These are phyloP conservation scores for Syngnathus floridae DNA, from an alignment of 2,113 vertebrate species.

Conservation along the genomic window DNA sequence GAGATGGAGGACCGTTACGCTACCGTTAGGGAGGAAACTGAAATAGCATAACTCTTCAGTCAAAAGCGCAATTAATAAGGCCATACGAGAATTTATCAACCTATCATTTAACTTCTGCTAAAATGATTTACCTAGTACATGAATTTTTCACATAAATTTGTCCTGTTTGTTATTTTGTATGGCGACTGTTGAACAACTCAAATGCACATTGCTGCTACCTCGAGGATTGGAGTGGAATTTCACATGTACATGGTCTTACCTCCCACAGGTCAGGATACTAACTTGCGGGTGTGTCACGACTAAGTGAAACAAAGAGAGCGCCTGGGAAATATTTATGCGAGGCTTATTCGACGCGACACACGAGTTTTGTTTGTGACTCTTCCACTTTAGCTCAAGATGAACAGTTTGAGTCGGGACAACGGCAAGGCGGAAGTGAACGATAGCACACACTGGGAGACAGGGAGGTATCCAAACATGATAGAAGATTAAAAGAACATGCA, in stretches of 20 bases:
- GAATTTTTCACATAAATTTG: neutral
- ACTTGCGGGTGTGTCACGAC: slow-evolving; percentile 24
- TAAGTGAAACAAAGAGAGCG: slow-evolving; percentile 9
- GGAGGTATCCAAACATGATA: slow-evolving; percentile 21
- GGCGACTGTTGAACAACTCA: neutral
- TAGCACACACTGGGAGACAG: slow-evolving; percentile 17
- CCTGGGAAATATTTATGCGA: slow-evolving; percentile 15
- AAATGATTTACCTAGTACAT: neutral
- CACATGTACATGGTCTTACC: slow-evolving; percentile 9
- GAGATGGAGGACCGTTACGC: neutral
- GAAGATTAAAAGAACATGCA: slow-evolving; percentile 1
- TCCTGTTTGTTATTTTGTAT: neutral
- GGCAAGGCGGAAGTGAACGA: slow-evolving; percentile 1
- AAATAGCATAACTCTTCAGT: neutral
- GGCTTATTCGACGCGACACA: slow-evolving; percentile 33
- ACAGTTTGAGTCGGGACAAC: slow-evolving; percentile 3
- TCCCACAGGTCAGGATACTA: slow-evolving; percentile 36
- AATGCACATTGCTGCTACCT: neutral
- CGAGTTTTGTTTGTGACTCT: slow-evolving; percentile 42
- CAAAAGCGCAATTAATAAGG: neutral
- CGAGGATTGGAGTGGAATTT: neutral
- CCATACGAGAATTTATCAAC: neutral
- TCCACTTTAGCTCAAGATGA: slow-evolving; percentile 26
- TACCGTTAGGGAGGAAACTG: slow-evolving; percentile 8
- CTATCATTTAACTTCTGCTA: neutral